phyloP scores from a whole-genome alignment of 2,888 invertebrate genomes.

The Eumerus sabulonum region DNA sequence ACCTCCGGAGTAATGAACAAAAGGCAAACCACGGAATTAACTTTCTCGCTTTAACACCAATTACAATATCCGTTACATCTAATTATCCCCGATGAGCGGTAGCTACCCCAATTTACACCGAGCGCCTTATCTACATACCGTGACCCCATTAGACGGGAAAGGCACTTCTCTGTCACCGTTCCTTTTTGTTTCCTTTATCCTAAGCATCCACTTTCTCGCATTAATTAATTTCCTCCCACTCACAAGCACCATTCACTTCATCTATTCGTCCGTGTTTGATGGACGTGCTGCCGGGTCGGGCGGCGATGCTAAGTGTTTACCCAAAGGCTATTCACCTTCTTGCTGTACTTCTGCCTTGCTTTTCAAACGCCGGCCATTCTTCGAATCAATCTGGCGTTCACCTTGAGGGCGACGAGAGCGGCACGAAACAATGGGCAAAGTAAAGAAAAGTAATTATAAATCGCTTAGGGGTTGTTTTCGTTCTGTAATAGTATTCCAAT shows the following conservation, averaged over 20 bases:
- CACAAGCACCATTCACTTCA: slow-evolving; percentile 11
- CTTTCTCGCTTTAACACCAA: slow-evolving; percentile 78
- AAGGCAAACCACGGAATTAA: slow-evolving; percentile 72
- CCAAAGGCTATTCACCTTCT: slow-evolving; percentile 55
- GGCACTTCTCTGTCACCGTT: too few relatives aligned
- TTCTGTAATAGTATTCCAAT: slow-evolving; percentile 47
- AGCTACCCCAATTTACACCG: slow-evolving; percentile 18
- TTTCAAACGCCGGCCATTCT: too few relatives aligned
- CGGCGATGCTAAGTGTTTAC: slow-evolving; percentile 46
- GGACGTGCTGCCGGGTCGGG: background rate
- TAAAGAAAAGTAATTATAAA: slow-evolving; percentile 64
- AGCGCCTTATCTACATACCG: background rate
- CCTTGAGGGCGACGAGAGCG: slow-evolving; percentile 13
- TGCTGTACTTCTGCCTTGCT: background rate
- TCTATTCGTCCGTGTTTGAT: slow-evolving; percentile 1
- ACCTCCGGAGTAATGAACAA: background rate
- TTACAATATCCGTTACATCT: slow-evolving; percentile 79
- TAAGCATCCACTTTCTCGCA: slow-evolving; percentile 32
- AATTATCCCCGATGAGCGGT: slow-evolving; percentile 73
- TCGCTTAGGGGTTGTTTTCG: slow-evolving; percentile 38
- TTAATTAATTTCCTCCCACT: slow-evolving; percentile 66
- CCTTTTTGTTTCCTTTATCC: slow-evolving; percentile 52
- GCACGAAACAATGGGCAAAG: slow-evolving; percentile 30
- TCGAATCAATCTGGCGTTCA: background rate
- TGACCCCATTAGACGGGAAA: background rate